Evolutionary conservation across 2,113 vertebrate genomes (phyloP).

Genomic region (Oxygymnocypris stewartii): DNA sequence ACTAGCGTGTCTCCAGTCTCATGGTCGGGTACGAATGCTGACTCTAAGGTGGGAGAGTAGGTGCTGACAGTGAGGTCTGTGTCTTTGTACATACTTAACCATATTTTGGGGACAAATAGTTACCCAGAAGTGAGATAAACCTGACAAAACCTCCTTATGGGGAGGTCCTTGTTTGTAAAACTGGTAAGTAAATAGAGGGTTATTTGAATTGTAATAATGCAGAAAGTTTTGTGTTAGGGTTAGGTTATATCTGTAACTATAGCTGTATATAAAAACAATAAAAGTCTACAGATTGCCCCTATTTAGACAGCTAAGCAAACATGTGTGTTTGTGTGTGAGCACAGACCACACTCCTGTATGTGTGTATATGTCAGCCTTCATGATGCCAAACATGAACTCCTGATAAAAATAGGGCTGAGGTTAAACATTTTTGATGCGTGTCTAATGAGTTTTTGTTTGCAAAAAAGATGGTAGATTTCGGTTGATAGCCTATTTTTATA

Average conservation of each 20-base stretch:
- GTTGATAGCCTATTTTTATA: slow-evolving; percentile 60
- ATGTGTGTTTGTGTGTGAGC: background rate
- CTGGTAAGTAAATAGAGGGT: background rate
- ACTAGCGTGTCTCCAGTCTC: slow-evolving; percentile 51
- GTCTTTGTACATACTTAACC: background rate
- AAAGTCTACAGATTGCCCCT: background rate
- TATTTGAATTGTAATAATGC: background rate
- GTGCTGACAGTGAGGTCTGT: slow-evolving; percentile 59
- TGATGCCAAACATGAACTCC: slow-evolving; percentile 52
- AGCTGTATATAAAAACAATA: background rate
- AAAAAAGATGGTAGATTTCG: slow-evolving; percentile 57
- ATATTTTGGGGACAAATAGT: background rate
- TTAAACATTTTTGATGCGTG: slow-evolving; percentile 61
- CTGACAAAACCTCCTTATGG: background rate
- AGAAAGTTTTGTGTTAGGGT: background rate
- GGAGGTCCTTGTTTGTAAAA: background rate
- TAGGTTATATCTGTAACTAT: background rate
- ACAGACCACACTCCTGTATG: background rate
- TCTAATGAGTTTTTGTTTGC: slow-evolving; percentile 58
- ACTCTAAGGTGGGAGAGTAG: slow-evolving; percentile 7
- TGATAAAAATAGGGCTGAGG: slow-evolving; percentile 25
- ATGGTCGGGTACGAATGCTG: slow-evolving; percentile 43
- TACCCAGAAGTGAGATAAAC: background rate
- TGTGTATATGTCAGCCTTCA: slow-evolving; percentile 12
- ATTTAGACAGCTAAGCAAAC: background rate